Base-by-base conservation (phyloP, 2,888 invertebrate species). In the Stenchaetothrips biformis region DNA sequence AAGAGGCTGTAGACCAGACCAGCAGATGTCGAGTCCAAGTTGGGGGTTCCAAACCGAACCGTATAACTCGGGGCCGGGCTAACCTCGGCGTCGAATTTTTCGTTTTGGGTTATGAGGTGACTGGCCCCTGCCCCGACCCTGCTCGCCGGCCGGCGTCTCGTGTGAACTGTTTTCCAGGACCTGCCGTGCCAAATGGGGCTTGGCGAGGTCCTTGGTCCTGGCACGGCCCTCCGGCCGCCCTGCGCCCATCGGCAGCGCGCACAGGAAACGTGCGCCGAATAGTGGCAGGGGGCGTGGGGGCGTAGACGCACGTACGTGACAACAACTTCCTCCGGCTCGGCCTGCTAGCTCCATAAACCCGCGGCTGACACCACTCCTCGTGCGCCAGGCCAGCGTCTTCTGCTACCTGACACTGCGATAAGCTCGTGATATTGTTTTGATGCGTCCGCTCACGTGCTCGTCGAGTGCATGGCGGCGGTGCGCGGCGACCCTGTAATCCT, bases 61-160 rank as follows among this genome's bases (percentile, higher is more conserved):
- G 67, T 67, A 67, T 67, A 67, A 67, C 67, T 67, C 67, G 67
- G 67, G 37, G 21, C 67, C 67, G 25, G 67, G 21, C 67, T 67
- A 67, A 67, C 67, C 67, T 67, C 67, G 67, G 21, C 21, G 21
- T 67, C 21, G 21, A 21, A 67, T 67, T 67, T 67, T 67, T 67
- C 67, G 67, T 67, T 67, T 67, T 67, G 67, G 21, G 67, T 67
- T 67, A 21, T 67, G 67, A 67, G 67, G 67, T 67, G 67, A 67
- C 67, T 67, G 67, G 67, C 67, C 67, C 67, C 67, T 67, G 6
- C 67, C 67, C 21, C 67, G 9, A 3, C 67, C 67, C 67, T 3
- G 62, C 67, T 25, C 9, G 67, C 67, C 67, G 67, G 67, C 67
- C 67, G 67, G 67, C 67, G n/a, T 67, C 67, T 67, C 67, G 25